These are phyloP conservation scores for Euphonia xanthogaster DNA, from an alignment of 2,797 vertebrate species.

Conservation along the genomic window DNA sequence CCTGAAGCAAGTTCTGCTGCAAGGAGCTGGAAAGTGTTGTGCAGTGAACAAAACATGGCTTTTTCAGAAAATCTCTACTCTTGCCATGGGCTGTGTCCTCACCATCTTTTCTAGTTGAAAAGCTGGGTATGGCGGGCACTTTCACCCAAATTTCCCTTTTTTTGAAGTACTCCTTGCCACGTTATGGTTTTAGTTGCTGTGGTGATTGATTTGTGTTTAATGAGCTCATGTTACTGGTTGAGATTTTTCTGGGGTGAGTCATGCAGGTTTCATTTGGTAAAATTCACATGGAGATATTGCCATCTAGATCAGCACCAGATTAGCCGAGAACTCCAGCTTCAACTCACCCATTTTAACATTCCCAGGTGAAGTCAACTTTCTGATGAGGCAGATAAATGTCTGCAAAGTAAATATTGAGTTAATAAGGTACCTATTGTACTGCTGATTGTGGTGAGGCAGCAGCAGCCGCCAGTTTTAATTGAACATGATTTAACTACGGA, in stretches of 20 bases:
- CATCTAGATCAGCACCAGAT: conserved; percentile 50
- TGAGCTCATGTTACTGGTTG: conserved; percentile 64
- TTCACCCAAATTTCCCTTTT: conserved; percentile 22
- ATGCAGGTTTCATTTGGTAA: conserved; percentile 25
- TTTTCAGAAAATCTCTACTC: background rate
- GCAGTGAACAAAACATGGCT: accelerated
- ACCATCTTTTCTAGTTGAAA: background rate
- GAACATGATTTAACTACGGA: conserved; percentile 45
- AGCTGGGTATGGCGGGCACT: background rate
- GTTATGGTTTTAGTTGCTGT: conserved; percentile 33
- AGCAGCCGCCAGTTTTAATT: conserved; percentile 56
- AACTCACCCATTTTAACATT: conserved; percentile 31
- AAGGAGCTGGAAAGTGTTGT: background rate
- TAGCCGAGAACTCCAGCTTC: conserved; percentile 22
- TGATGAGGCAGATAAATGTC: conserved; percentile 59
- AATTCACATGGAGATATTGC: conserved; percentile 40
- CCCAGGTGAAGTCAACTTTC: conserved; percentile 57
- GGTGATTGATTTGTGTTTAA: conserved; percentile 51
- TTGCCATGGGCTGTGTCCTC: background rate
- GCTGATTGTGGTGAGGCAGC: background rate
- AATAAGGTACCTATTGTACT: conserved; percentile 55
- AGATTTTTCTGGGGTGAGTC: conserved; percentile 60
- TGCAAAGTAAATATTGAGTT: conserved; percentile 51
- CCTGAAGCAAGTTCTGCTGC: background rate
- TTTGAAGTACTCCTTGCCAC: background rate